Evolutionary conservation across 2,113 vertebrate genomes (phyloP).

Genomic region (Coregonus clupeaformis): DNA sequence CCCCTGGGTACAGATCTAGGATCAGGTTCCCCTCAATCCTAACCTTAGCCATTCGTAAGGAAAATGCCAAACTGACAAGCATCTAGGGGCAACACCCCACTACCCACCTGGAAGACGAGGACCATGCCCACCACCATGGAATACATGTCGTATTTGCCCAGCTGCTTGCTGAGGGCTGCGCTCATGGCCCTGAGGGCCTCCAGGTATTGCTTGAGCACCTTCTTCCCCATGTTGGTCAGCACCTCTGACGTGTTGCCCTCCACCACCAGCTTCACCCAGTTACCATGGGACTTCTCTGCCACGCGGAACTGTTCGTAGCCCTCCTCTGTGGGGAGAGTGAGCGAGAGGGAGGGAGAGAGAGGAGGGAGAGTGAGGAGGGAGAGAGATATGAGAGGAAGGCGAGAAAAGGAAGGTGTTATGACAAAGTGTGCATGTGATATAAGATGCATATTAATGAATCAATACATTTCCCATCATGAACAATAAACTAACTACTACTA

Average conservation of each 20-base stretch:
- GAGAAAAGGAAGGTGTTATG: too few species aligned
- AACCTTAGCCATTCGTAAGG: background rate
- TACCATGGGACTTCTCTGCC: conserved; percentile 87
- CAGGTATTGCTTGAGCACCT: conserved; percentile 88
- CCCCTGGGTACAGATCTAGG: too few species aligned
- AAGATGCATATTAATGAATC: background rate
- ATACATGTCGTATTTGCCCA: conserved; percentile 93
- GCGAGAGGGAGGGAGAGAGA: too few species aligned
- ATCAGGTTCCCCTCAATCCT: background rate
- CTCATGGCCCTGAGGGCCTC: conserved; percentile 86
- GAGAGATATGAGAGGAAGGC: too few species aligned
- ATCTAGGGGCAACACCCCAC: too few species aligned
- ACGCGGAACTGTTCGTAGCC: conserved; percentile 88
- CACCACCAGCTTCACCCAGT: conserved; percentile 89
- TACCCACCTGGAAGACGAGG: conserved; percentile 81
- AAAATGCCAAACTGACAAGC: too few species aligned
- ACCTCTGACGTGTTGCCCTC: conserved; percentile 87
- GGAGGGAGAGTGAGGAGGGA: too few species aligned
- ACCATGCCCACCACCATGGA: conserved; percentile 86
- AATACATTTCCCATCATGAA: background rate
- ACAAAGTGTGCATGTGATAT: too few species aligned
- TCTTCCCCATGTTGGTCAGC: conserved; percentile 85
- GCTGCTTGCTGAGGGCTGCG: conserved; percentile 83
- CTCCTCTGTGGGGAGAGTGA: conserved; percentile 71
- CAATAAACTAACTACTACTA: too few species aligned